Conservation (phyloP, 2,113 vertebrate species). For the Megaceryle maxima region DNA sequence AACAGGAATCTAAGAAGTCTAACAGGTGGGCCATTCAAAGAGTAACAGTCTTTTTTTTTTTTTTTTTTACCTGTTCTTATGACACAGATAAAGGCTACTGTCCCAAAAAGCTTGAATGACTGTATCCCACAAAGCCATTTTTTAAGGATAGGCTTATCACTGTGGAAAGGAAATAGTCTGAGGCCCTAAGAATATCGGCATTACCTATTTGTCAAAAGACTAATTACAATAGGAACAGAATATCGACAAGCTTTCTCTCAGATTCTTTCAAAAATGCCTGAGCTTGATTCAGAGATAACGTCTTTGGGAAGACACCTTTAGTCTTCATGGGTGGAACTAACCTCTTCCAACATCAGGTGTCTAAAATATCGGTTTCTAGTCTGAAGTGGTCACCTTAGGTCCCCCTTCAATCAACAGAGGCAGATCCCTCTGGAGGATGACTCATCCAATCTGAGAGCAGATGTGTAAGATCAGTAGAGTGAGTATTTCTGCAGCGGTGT, state of each 20-base stretch:
- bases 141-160: neutral
- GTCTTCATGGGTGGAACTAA: neutral
- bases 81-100: neutral
- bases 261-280: neutral
- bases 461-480: neutral
- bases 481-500: neutral
- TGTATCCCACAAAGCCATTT: neutral
- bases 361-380: neutral
- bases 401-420: neutral
- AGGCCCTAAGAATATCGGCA: neutral
- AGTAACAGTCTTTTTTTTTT: neutral
- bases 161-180: neutral
- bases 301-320: neutral
- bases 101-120: neutral
- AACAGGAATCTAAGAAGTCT: neutral
- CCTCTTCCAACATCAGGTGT: neutral
- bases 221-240: neutral
- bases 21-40: neutral
- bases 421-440: neutral
- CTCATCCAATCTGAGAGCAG: neutral
- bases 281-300: neutral
- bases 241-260: neutral
- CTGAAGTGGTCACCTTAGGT: neutral
- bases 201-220: neutral
- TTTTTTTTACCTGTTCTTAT: neutral